phyloP scores from a whole-genome alignment of 1,140 invertebrate genomes.

The Papilio polyxenes region DNA sequence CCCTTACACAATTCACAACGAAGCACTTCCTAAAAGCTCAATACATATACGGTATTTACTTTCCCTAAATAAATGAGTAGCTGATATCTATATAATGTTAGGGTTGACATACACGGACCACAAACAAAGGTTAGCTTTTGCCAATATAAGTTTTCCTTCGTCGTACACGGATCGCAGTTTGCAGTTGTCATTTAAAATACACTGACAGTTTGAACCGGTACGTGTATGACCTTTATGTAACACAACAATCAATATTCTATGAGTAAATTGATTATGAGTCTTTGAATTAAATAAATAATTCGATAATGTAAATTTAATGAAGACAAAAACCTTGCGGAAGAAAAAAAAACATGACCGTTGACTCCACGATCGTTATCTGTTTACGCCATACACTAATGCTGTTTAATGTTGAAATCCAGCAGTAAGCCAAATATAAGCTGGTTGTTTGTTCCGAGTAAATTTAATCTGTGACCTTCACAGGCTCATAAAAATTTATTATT shows the following conservation, averaged over 20 bases:
- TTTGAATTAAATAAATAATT: not conserved
- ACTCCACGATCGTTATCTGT: not conserved
- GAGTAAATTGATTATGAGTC: not conserved
- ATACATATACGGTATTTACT: not conserved
- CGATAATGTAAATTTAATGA: not conserved
- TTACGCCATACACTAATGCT: not conserved
- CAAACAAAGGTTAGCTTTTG: too few relatives aligned
- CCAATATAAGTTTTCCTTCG: too few relatives aligned
- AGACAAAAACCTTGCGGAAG: not conserved
- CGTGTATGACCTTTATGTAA: too few relatives aligned
- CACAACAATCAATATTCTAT: too few relatives aligned
- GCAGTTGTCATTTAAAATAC: too few relatives aligned
- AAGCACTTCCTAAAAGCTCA: conserved; percentile 5
- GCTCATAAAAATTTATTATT: not conserved
- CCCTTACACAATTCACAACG: conserved; percentile 4
- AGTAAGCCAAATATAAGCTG: not conserved
- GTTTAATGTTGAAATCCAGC: not conserved
- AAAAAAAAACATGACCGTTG: not conserved
- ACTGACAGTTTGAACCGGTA: too few relatives aligned
- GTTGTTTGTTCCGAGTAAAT: not conserved
- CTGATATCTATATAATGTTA: not conserved
- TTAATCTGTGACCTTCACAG: conserved; percentile 1
- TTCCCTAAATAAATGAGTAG: not conserved
- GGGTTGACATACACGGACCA: not conserved
- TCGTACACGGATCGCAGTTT: too few relatives aligned